Base-by-base conservation (phyloP, 1,140 invertebrate genomes). In the Drosophila ficusphila region DNA sequence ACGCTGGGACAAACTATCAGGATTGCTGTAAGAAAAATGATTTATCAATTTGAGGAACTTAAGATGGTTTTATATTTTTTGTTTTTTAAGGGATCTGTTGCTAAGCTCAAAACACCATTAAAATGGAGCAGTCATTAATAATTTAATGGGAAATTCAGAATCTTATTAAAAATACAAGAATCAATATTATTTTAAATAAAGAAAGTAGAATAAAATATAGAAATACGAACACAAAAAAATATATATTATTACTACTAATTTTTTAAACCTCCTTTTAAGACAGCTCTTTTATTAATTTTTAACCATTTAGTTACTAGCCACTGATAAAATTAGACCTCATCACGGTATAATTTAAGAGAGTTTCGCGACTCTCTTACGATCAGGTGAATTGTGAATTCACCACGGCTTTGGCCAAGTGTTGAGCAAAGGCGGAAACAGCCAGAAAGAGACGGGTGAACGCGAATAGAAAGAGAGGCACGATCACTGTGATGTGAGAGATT, bases 1-100 rank as follows among this genome's bases (percentile, higher is more conserved):
- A 72, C 95, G 92, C 90, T 95, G 94, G 69, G 95, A 93, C 70
- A 95, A 92, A 72, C 94, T 94, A 85, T 95, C 94, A 81, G 94
- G 93, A 90, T 95, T 93, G 92, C 94, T 95, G 86, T n/a, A 81
- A 90, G 68, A 48, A 61, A 85, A 73, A 61, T 41, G 33, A n/a
- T 81, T 31, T 23, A 75, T 56, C 48, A 76, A 42, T 41, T 38
- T 12, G 11, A 7, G 12, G 1, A 49, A 14, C 25, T n/a, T 3
- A 31, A 33, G n/a, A 41, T 9, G 25, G 23, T 9, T 6, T 14
- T 23, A 14, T 8, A 1, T 0, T 19, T 46, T 27, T 46, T 2
- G 0, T n/a, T 31, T n/a, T n/a, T n/a, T n/a, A n/a, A n/a, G n/a
- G n/a, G n/a, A n/a, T n/a, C n/a, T n/a, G n/a, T n/a, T n/a, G n/a